Evolutionary conservation across 2,888 invertebrate genomes (phyloP).

Genomic region (Steinernema carpocapsae): DNA sequence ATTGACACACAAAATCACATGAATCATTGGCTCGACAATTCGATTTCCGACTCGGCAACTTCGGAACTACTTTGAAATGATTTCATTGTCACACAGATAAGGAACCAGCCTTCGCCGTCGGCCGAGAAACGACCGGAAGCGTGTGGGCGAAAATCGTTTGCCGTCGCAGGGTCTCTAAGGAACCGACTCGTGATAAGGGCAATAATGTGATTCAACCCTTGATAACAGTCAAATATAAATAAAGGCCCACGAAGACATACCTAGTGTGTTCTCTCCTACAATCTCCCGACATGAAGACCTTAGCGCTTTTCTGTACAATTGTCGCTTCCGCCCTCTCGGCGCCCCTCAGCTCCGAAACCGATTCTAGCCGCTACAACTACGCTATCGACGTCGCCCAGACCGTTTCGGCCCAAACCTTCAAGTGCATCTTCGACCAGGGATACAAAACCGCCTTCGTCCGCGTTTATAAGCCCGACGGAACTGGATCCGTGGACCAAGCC

Average conservation of each 20-base stretch:
- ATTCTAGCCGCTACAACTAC: not conserved
- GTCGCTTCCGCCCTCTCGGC: not conserved
- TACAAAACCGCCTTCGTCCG: constrained; percentile 34
- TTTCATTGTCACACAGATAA: not conserved
- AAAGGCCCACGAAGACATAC: too few relatives aligned
- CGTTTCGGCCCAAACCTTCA: constrained; percentile 14
- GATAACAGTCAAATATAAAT: constrained; percentile 15
- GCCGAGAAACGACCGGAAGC: constrained; percentile 21
- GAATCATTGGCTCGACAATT: too few relatives aligned
- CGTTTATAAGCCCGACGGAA: constrained; percentile 22
- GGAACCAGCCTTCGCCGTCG: not conserved
- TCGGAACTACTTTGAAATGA: too few relatives aligned
- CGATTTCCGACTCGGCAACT: too few relatives aligned
- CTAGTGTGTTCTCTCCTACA: not conserved
- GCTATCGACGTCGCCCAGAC: constrained; percentile 36
- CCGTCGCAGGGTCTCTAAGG: not conserved
- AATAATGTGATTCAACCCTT: not conserved
- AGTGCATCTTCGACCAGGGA: constrained; percentile 27
- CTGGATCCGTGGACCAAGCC: constrained; percentile 34
- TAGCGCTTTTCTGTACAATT: not conserved
- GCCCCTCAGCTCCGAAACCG: not conserved
- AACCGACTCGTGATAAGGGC: constrained; percentile 1
- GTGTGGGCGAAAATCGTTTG: not conserved
- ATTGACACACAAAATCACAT: too few relatives aligned
- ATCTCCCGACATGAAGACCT: constrained; percentile 8